A percentile compares a stretch with the other conserved stretches of the same genome.
These are phyloP conservation scores for Alouatta caraya DNA, from an alignment of 2,797 vertebrate genomes.

Conservation along the genomic window DNA sequence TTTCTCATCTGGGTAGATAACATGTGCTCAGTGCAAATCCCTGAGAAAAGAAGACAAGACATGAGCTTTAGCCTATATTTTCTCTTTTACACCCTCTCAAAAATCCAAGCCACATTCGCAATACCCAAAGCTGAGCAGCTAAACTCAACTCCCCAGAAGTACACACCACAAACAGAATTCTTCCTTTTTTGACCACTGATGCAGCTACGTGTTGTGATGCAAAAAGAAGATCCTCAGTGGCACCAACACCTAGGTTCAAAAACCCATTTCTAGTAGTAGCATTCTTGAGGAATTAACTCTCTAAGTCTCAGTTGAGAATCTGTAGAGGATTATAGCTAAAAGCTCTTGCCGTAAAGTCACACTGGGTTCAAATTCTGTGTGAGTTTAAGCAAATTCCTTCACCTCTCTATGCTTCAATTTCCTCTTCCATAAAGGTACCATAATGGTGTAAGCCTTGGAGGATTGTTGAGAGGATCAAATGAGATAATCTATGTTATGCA, in stretches of 20 bases:
- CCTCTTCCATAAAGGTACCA: not conserved
- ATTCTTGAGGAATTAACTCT: not conserved
- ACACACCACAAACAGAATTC: not conserved
- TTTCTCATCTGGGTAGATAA: not conserved
- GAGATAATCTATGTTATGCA: not conserved
- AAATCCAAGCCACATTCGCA: not conserved
- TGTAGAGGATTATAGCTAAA: not conserved
- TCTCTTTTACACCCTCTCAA: not conserved
- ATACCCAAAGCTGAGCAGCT: not conserved
- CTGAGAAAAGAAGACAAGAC: not conserved
- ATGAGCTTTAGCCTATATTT: not conserved
- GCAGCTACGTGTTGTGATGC: not conserved
- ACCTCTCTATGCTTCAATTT: not conserved
- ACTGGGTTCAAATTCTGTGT: not conserved
- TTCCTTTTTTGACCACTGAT: not conserved
- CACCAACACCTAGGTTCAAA: not conserved
- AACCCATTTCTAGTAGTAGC: not conserved
- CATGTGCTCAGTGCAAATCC: not conserved
- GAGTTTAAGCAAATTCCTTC: not conserved
- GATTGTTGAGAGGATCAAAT: not conserved
- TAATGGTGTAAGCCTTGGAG: not conserved
- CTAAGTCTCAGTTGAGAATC: not conserved
- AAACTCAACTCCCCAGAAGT: not conserved
- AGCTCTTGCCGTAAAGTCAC: not conserved
- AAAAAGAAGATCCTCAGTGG: not conserved